These are phyloP conservation scores for Athripsodes cinereus DNA, from an alignment of 2,888 invertebrate genomes.

Conservation along the genomic window DNA sequence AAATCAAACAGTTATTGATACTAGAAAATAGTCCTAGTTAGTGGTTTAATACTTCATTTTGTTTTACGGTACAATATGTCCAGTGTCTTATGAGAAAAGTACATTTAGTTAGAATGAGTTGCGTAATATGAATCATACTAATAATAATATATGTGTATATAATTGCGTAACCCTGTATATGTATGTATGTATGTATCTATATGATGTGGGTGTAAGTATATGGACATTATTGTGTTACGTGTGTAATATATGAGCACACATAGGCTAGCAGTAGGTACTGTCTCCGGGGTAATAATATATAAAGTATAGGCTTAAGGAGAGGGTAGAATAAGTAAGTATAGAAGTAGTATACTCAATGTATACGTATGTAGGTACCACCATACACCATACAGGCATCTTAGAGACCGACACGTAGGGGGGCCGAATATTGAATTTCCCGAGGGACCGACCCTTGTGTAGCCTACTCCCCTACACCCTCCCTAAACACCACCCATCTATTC, in stretches of 20 bases:
- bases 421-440: conserved; percentile 57
- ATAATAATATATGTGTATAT: background rate
- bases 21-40: too few relatives aligned
- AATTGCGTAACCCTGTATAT: too few relatives aligned
- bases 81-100: too few relatives aligned
- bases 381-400: conserved; percentile 47
- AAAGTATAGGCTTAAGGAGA: conserved; percentile 3
- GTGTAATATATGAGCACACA: background rate
- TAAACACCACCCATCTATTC: background rate
- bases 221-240: too few relatives aligned
- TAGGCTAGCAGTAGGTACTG: conserved; percentile 7
- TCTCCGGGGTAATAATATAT: background rate
- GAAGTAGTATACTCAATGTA: too few relatives aligned
- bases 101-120: too few relatives aligned
- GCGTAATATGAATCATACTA: background rate
- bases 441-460: conserved; percentile 46
- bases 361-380: background rate
- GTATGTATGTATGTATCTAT: too few relatives aligned
- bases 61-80: too few relatives aligned
- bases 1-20: too few relatives aligned
- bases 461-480: conserved; percentile 39
- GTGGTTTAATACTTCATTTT: too few relatives aligned
- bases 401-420: conserved; percentile 34
- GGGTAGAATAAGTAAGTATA: conserved; percentile 3
- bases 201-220: too few relatives aligned